These are phyloP conservation scores for Ephestia elutella DNA, from an alignment of 1,140 invertebrate species.

Conservation along the genomic window DNA sequence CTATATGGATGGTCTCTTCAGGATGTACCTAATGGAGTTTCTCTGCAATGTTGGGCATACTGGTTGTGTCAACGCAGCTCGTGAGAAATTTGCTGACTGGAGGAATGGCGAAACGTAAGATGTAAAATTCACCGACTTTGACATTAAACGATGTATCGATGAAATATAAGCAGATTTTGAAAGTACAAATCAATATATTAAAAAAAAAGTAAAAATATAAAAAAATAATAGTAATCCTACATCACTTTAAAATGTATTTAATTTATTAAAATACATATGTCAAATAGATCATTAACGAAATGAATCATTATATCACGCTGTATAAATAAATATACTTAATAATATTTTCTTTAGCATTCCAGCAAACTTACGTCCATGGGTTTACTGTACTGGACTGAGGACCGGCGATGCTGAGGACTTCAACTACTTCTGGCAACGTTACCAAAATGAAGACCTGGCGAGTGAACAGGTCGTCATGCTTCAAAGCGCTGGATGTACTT, in stretches of 20 bases:
- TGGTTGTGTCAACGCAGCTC: slow-evolving; percentile 52
- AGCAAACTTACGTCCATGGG: slow-evolving; percentile 74
- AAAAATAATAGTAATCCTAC: too few relatives aligned
- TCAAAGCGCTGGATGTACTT: slow-evolving; percentile 76
- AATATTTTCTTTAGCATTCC: slow-evolving; percentile 65
- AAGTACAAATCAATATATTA: too few relatives aligned
- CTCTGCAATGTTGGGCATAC: slow-evolving; percentile 63
- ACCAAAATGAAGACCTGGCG: slow-evolving; percentile 63
- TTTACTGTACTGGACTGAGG: slow-evolving; percentile 75
- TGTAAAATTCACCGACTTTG: too few relatives aligned
- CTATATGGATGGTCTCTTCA: slow-evolving; percentile 53
- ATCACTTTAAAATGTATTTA: too few relatives aligned
- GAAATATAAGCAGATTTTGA: too few relatives aligned
- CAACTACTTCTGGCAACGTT: slow-evolving; percentile 71
- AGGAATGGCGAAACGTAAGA: slow-evolving; percentile 42
- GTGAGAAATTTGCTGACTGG: slow-evolving; percentile 49
- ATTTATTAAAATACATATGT: too few relatives aligned
- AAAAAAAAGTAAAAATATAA: too few relatives aligned
- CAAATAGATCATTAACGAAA: too few relatives aligned
- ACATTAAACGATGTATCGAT: too few relatives aligned
- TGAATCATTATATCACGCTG: too few relatives aligned
- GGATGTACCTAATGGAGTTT: slow-evolving; percentile 62
- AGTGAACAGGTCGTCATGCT: slow-evolving; percentile 76
- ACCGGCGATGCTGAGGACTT: slow-evolving; percentile 69
- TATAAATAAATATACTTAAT: not conserved